A percentile compares a stretch with the other conserved stretches of the same genome.
Conservation (phyloP, 2,797 vertebrate species). For the Eremophila alpestris region DNA sequence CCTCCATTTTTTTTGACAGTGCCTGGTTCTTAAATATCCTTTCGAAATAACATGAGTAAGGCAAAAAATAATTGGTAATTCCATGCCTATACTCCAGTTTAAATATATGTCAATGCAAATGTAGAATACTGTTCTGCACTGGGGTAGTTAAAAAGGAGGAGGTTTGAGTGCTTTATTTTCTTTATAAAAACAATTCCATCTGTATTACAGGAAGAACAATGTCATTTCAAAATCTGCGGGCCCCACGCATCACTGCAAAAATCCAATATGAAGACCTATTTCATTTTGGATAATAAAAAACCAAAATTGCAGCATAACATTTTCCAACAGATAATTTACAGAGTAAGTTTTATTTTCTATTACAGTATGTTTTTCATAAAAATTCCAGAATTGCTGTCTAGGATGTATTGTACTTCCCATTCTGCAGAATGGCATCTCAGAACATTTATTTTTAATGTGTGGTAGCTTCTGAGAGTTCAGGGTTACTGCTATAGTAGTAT, state of each 20-base stretch:
- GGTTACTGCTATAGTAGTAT: constrained; percentile 35
- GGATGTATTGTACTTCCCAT: not conserved
- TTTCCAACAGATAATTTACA: constrained; percentile 52
- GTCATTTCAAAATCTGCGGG: constrained; percentile 45
- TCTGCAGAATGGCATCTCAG: constrained; percentile 1
- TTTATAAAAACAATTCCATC: constrained; percentile 15
- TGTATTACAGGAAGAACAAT: constrained; percentile 38
- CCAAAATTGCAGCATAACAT: constrained; percentile 32
- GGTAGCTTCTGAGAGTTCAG: constrained; percentile 2
- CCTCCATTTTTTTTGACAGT: not conserved
- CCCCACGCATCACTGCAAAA: too few relatives aligned
- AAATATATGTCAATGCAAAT: not conserved
- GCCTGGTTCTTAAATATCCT: constrained; percentile 26
- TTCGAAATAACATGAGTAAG: not conserved
- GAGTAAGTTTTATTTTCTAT: constrained; percentile 46
- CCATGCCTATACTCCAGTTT: not conserved
- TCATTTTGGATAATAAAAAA: constrained; percentile 53
- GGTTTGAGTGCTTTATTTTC: not conserved
- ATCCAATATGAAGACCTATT: constrained; percentile 41
- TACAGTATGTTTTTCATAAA: constrained; percentile 36
- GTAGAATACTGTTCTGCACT: not conserved
- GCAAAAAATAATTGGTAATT: constrained; percentile 38
- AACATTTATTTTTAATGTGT: constrained; percentile 27
- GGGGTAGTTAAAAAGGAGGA: not conserved
- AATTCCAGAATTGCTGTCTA: constrained; percentile 35